Conservation (phyloP, 1,140 invertebrate genomes). For the Orius insidiosus region DNA sequence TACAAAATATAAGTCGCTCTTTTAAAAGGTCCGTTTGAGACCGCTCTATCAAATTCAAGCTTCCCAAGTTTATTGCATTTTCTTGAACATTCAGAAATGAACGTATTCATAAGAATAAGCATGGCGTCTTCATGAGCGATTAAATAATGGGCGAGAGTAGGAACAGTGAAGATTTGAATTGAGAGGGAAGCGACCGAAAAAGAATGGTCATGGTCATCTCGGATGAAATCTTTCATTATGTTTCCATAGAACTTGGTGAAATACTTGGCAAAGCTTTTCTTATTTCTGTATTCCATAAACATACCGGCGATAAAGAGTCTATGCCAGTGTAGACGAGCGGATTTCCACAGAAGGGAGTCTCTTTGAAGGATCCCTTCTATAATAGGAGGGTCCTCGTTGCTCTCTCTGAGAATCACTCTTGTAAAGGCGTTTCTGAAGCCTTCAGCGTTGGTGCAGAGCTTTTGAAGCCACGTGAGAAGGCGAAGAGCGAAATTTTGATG, state of each 20-base stretch:
- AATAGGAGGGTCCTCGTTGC: slow-evolving; percentile 29
- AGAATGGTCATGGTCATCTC: slow-evolving; percentile 94
- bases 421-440: slow-evolving; percentile 56
- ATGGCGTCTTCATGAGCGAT: slow-evolving; percentile 78
- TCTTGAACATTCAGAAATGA: slow-evolving; percentile 67
- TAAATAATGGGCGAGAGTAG: slow-evolving; percentile 78
- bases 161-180: slow-evolving; percentile 93
- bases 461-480: slow-evolving; percentile 73
- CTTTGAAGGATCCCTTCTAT: slow-evolving; percentile 53
- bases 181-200: slow-evolving; percentile 89
- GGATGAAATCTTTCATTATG: slow-evolving; percentile 86
- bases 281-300: slow-evolving; percentile 83
- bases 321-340: slow-evolving; percentile 79
- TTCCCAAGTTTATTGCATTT: slow-evolving; percentile 51
- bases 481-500: slow-evolving; percentile 86
- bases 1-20: slow-evolving; percentile 77
- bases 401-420: slow-evolving; percentile 40
- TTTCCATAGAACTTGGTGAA: slow-evolving; percentile 71
- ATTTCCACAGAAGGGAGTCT: slow-evolving; percentile 88
- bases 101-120: slow-evolving; percentile 69
- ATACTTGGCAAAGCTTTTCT: slow-evolving; percentile 68
- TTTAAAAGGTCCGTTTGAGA: slow-evolving; percentile 55
- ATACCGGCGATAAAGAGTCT: slow-evolving; percentile 79
- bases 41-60: slow-evolving; percentile 30
- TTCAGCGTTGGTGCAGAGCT: slow-evolving; percentile 61